A percentile compares a stretch with the other conserved stretches of the same genome.
Conservation (phyloP, 2,797 vertebrate species). For the Malurus splendens region DNA sequence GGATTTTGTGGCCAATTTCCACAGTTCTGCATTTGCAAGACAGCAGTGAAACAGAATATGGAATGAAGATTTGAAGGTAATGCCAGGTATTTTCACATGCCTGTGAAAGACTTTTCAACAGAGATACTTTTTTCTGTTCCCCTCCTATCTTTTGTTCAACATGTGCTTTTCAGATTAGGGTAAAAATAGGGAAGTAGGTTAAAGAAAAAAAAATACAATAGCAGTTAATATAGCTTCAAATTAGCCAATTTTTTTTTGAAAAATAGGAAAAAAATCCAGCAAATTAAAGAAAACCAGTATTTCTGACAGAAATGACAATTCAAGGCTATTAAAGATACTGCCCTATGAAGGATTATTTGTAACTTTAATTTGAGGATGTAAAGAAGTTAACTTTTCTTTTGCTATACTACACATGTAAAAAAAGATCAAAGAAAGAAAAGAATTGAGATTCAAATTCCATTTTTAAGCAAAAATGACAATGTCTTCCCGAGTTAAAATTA, state of each 20-base stretch:
- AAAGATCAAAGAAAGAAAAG: conserved; percentile 75
- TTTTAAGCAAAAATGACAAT: conserved; percentile 76
- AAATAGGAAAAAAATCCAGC: conserved; percentile 4
- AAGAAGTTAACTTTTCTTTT: conserved; percentile 66
- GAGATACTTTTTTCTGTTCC: neutral
- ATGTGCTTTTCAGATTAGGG: neutral
- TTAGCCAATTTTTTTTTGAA: conserved; percentile 7
- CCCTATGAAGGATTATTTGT: conserved; percentile 50
- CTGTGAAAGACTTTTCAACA: neutral
- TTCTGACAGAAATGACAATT: conserved; percentile 58
- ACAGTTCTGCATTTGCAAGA: neutral
- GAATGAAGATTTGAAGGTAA: neutral
- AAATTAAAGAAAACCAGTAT: conserved; percentile 12
- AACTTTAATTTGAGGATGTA: conserved; percentile 63
- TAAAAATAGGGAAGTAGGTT: conserved; percentile 25
- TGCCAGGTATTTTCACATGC: neutral
- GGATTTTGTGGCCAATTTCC: neutral
- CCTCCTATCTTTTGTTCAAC: neutral
- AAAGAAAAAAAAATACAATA: neutral
- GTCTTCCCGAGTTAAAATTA: conserved; percentile 77
- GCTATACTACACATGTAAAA: conserved; percentile 62
- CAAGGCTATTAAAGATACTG: conserved; percentile 41
- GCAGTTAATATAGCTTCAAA: conserved; percentile 35
- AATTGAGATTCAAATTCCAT: conserved; percentile 71
- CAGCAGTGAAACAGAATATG: neutral